Conservation (phyloP, 2,113 vertebrate genomes). For the Antennarius striatus region DNA sequence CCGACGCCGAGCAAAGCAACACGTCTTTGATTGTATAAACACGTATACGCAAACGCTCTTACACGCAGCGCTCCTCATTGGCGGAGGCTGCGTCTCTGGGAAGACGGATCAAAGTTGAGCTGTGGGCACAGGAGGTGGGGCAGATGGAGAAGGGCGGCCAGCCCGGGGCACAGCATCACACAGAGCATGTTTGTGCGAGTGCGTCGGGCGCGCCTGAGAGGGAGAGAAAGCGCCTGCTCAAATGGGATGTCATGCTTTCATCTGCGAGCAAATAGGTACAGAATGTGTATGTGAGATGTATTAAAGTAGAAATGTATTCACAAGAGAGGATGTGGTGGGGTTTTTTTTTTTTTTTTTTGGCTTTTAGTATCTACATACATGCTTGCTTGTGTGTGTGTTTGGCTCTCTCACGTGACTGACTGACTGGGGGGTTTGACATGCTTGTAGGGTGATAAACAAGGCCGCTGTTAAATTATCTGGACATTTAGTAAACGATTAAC, state of each 20-base stretch:
- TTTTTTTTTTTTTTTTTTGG: too few species aligned
- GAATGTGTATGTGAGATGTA: constrained; percentile 28
- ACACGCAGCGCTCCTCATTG: constrained; percentile 52
- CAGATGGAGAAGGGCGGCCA: constrained; percentile 71
- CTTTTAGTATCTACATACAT: constrained; percentile 7
- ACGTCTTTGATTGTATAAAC: constrained; percentile 73
- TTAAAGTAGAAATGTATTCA: constrained; percentile 29
- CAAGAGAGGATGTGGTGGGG: neutral
- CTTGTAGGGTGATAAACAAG: constrained; percentile 17
- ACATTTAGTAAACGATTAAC: constrained; percentile 5
- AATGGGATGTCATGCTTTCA: constrained; percentile 59
- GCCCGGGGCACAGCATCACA: constrained; percentile 73
- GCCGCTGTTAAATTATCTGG: neutral
- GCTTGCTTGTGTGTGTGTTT: constrained; percentile 6
- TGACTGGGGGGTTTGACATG: constrained; percentile 30
- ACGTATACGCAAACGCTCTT: constrained; percentile 55
- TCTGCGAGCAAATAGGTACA: constrained; percentile 52
- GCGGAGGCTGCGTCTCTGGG: constrained; percentile 48
- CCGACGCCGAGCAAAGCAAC: constrained; percentile 52
- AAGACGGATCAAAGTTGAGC: constrained; percentile 78
- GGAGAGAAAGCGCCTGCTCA: constrained; percentile 49
- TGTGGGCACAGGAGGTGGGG: constrained; percentile 74
- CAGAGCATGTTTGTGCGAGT: constrained; percentile 46
- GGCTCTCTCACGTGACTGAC: constrained; percentile 28
- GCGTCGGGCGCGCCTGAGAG: constrained; percentile 33